A percentile compares a stretch with the other conserved stretches of the same genome.
These are phyloP conservation scores for Podarcis siculus DNA, from an alignment of 2,797 vertebrate species.

Conservation along the genomic window DNA sequence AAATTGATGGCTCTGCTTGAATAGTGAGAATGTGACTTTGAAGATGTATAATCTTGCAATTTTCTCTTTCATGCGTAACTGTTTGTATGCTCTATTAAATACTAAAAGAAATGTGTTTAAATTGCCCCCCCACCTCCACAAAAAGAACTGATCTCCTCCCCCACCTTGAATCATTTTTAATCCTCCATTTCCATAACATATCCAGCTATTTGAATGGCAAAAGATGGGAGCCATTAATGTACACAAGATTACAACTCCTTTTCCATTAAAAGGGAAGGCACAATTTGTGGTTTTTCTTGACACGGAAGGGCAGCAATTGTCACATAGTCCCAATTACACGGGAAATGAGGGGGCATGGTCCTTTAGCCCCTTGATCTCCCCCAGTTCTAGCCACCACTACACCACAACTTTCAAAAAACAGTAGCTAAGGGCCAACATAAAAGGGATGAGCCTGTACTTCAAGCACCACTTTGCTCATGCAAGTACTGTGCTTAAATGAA, in stretches of 20 bases:
- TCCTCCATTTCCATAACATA: not conserved
- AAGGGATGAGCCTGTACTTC: too few relatives aligned
- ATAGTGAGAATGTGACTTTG: constrained; percentile 53
- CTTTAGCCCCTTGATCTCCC: not conserved
- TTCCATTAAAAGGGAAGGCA: not conserved
- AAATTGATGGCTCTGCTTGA: constrained; percentile 58
- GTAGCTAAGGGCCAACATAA: not conserved
- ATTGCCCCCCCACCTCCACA: not conserved
- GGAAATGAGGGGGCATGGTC: not conserved
- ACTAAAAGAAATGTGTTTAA: constrained; percentile 20
- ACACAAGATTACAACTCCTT: not conserved
- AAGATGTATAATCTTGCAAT: constrained; percentile 41
- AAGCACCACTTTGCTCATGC: too few relatives aligned
- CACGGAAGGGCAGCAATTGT: too few relatives aligned
- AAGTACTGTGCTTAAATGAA: too few relatives aligned
- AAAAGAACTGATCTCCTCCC: not conserved
- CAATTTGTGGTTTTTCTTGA: not conserved
- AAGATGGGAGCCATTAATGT: not conserved
- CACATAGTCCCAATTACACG: not conserved
- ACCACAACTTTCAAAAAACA: not conserved
- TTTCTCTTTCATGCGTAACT: constrained; percentile 32
- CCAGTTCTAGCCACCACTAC: not conserved
- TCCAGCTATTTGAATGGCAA: not conserved
- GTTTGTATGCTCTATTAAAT: constrained; percentile 11
- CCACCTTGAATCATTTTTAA: not conserved